These are phyloP conservation scores for Eremophila alpestris DNA, from an alignment of 2,797 vertebrate species.

Conservation along the genomic window DNA sequence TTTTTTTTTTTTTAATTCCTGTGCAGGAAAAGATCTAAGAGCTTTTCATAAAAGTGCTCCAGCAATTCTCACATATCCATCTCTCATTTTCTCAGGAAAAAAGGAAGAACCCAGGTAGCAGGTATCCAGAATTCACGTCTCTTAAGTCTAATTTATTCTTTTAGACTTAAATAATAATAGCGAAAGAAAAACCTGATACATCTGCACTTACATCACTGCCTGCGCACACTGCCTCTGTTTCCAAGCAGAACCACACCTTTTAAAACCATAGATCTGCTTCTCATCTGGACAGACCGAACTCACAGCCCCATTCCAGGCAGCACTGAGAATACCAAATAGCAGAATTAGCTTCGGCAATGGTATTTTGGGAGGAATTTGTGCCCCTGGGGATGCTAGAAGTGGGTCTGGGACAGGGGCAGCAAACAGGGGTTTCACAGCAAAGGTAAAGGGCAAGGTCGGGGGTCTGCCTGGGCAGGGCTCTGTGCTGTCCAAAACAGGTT, in stretches of 20 bases:
- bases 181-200: not conserved
- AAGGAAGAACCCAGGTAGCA: not conserved
- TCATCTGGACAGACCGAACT: not conserved
- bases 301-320: not conserved
- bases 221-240: not conserved
- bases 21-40: not conserved
- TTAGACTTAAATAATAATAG: not conserved
- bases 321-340: rapidly evolving
- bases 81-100: not conserved
- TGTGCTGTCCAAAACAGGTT: not conserved
- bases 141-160: not conserved
- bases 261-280: slow-evolving; percentile 32
- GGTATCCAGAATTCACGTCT: not conserved
- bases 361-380: not conserved
- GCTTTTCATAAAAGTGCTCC: not conserved
- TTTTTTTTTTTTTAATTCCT: not conserved
- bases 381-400: not conserved
- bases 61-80: not conserved
- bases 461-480: not conserved
- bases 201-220: slow-evolving; percentile 1
- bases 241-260: slow-evolving; percentile 38
- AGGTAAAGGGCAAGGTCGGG: not conserved
- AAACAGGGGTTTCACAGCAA: not conserved
- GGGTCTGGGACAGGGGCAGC: not conserved
- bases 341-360: not conserved